phyloP scores from a whole-genome alignment of 1,140 invertebrate genomes.

The Battus philenor region DNA sequence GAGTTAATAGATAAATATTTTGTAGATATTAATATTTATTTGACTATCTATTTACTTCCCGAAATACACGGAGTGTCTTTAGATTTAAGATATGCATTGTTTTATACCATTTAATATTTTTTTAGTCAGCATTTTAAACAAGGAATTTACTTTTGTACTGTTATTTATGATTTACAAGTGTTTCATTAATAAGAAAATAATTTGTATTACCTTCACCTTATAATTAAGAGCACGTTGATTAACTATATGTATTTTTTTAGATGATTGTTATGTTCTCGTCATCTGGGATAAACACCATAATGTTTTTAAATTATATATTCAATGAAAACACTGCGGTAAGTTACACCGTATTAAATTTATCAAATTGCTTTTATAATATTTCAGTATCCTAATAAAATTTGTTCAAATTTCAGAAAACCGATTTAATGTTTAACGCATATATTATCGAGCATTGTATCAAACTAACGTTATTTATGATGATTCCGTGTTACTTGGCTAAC shows the following conservation, averaged over 20 bases:
- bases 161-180: too few relatives aligned
- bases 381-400: neutral
- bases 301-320: conserved; percentile 31
- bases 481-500: conserved; percentile 36
- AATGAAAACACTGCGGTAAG: conserved; percentile 14
- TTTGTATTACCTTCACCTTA: too few relatives aligned
- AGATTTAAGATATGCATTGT: too few relatives aligned
- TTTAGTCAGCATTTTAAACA: too few relatives aligned
- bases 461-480: conserved; percentile 28
- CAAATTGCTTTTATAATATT: neutral
- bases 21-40: too few relatives aligned
- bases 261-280: conserved; percentile 31
- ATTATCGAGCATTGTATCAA: conserved; percentile 27
- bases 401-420: conserved; percentile 22
- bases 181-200: too few relatives aligned
- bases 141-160: too few relatives aligned
- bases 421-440: conserved; percentile 23
- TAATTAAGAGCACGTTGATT: too few relatives aligned
- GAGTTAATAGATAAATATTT: too few relatives aligned
- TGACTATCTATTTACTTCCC: too few relatives aligned
- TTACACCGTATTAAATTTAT: neutral
- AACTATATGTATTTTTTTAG: conserved; percentile 36
- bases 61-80: too few relatives aligned
- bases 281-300: conserved; percentile 32
- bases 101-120: too few relatives aligned